Percentiles rank a stretch among this genome's conserved stretches.
These are phyloP conservation scores for Crenuchus spilurus DNA, from an alignment of 2,797 vertebrate genomes.

Conservation along the genomic window DNA sequence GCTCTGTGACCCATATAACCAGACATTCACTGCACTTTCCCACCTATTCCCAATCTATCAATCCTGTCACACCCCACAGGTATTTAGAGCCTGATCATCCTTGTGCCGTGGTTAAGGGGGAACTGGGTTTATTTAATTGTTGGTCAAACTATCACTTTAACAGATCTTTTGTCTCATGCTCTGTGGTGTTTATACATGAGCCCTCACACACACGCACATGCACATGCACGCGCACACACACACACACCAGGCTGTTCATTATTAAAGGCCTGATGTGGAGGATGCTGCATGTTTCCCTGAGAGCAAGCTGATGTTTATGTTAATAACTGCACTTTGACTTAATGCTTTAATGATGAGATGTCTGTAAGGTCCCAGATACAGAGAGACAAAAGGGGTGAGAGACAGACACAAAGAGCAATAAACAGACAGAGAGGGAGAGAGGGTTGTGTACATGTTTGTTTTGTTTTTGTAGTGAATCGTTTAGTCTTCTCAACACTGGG, in stretches of 20 bases:
- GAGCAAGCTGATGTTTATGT: constrained; percentile 78
- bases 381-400: neutral
- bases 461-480: constrained; percentile 26
- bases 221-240: constrained; percentile 61
- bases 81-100: no score
- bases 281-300: constrained; percentile 52
- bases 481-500: constrained; percentile 24
- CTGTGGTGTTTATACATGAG: constrained; percentile 58
- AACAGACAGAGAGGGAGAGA: neutral
- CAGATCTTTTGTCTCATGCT: neutral
- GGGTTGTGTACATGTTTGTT: constrained; percentile 44
- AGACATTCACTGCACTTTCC: no score
- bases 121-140: no score
- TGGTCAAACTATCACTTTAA: neutral
- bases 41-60: no score
- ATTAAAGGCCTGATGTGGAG: constrained; percentile 77
- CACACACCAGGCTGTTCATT: constrained; percentile 69
- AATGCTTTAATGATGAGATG: constrained; percentile 39
- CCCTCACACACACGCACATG: constrained; percentile 60
- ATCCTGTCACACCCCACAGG: no score
- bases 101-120: no score
- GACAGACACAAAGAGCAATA: neutral
- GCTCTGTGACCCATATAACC: no score
- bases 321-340: constrained; percentile 65
- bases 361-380: neutral